Evolutionary conservation across 2,888 invertebrate genomes (phyloP).

Genomic region (Seira sanloemensis): DNA sequence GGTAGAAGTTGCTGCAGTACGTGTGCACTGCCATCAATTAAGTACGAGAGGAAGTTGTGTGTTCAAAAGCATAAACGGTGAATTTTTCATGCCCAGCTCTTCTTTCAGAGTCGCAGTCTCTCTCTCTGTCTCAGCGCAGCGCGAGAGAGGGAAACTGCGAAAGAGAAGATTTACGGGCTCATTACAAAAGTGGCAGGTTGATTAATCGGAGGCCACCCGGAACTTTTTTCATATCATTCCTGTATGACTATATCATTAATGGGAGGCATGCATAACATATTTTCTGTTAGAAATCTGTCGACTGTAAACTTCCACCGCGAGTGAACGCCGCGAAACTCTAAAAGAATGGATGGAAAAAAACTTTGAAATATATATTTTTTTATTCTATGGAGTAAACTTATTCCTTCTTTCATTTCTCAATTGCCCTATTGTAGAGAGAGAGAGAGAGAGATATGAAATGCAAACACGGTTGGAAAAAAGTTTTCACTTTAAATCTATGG

Average conservation of each 20-base stretch:
- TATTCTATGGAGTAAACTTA: too few species aligned
- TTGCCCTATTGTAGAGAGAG: neutral
- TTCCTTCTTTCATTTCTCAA: neutral
- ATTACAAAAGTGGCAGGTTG: slow-evolving; percentile 66
- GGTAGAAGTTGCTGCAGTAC: slow-evolving; percentile 23
- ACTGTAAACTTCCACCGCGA: slow-evolving; percentile 1
- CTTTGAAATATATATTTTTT: neutral
- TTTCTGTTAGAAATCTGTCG: slow-evolving; percentile 18
- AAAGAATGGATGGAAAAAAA: neutral
- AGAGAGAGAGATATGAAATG: neutral
- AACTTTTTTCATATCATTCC: slow-evolving; percentile 62
- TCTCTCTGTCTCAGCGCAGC: slow-evolving; percentile 23
- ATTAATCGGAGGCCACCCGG: slow-evolving; percentile 67
- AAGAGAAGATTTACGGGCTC: slow-evolving; percentile 63
- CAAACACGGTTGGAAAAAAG: slow-evolving; percentile 15
- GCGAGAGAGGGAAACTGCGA: slow-evolving; percentile 15
- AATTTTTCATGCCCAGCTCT: slow-evolving; percentile 57
- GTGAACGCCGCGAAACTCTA: neutral
- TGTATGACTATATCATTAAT: slow-evolving; percentile 63
- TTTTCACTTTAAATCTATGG: slow-evolving; percentile 4
- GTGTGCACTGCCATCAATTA: slow-evolving; percentile 50
- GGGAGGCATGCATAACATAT: slow-evolving; percentile 27
- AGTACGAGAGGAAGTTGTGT: slow-evolving; percentile 29
- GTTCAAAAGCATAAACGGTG: slow-evolving; percentile 38
- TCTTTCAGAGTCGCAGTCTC: slow-evolving; percentile 35